Evolutionary conservation across 2,797 vertebrate species (phyloP).

Genomic region (Meriones psammophilus): DNA sequence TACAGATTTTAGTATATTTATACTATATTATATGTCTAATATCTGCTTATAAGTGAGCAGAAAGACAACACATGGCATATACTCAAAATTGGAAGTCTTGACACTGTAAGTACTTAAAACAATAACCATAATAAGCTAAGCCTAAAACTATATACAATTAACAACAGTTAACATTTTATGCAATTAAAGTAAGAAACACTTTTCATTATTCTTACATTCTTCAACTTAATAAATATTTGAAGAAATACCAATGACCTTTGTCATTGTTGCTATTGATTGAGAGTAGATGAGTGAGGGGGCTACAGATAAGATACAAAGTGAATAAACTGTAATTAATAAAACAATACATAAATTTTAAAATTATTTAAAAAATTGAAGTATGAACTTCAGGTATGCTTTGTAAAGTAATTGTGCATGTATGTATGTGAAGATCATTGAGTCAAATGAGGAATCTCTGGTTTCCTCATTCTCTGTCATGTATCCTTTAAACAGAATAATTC

Average conservation of each 20-base stretch:
- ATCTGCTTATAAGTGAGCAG: too few relatives aligned
- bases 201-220: background rate
- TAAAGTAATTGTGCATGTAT: background rate
- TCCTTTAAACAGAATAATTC: background rate
- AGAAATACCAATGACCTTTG: background rate
- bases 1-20: too few relatives aligned
- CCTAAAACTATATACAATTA: slow-evolving; percentile 23
- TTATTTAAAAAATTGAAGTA: background rate
- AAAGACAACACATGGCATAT: too few relatives aligned
- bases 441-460: background rate
- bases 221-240: slow-evolving; percentile 16
- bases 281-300: too few relatives aligned
- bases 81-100: background rate
- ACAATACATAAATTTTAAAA: too few relatives aligned
- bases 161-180: background rate
- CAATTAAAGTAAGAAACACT: background rate
- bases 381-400: background rate
- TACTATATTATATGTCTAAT: too few relatives aligned
- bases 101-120: background rate
- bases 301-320: too few relatives aligned
- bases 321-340: too few relatives aligned
- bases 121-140: background rate
- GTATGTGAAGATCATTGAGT: background rate
- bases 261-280: background rate
- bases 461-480: too few relatives aligned